These are phyloP conservation scores for Rapana venosa DNA, from an alignment of 2,888 invertebrate genomes.

Conservation along the genomic window DNA sequence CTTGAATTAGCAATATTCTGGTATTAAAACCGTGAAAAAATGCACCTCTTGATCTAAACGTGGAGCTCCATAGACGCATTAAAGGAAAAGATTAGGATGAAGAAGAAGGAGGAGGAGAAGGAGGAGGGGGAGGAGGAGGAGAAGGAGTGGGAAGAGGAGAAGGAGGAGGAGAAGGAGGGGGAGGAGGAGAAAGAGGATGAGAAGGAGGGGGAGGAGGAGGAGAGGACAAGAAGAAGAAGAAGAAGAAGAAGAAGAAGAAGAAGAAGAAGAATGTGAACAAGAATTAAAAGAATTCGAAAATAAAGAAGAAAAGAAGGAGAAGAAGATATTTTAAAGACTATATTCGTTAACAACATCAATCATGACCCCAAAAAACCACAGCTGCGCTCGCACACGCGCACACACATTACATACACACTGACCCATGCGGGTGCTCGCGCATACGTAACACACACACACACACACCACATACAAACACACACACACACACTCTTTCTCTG, in stretches of 20 bases:
- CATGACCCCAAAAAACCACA: too few relatives aligned
- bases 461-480: conserved; percentile 21
- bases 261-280: background rate
- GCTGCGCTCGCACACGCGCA: too few relatives aligned
- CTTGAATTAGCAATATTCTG: too few relatives aligned
- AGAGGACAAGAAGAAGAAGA: background rate
- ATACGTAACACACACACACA: background rate
- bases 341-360: too few relatives aligned
- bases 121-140: background rate
- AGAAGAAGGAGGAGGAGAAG: background rate
- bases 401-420: too few relatives aligned
- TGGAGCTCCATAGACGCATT: background rate
- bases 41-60: too few relatives aligned
- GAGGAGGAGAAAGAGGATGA: background rate
- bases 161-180: background rate
- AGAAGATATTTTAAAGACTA: background rate
- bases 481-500: background rate
- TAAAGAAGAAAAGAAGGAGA: background rate
- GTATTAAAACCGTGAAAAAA: too few relatives aligned
- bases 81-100: background rate
- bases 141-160: background rate
- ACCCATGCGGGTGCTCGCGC: too few relatives aligned
- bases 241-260: background rate
- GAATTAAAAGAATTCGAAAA: background rate
- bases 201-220: background rate